phyloP scores from a whole-genome alignment of 1,140 invertebrate genomes.

The Orchesella cincta region DNA sequence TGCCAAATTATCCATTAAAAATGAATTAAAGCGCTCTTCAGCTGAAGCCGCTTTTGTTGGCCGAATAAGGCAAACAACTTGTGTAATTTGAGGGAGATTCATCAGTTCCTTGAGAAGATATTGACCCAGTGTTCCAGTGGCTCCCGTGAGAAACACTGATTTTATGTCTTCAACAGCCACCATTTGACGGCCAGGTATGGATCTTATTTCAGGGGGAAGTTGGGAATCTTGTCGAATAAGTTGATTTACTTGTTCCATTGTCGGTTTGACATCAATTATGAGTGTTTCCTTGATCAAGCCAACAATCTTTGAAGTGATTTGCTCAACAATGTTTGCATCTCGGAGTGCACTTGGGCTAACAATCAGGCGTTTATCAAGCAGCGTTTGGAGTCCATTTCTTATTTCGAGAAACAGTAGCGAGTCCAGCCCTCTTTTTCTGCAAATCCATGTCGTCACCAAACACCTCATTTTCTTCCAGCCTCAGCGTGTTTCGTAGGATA shows the following conservation, averaged over 20 bases:
- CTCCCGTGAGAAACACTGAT: not conserved
- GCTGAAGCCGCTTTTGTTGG: too few relatives aligned
- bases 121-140: constrained; percentile 11
- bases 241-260: not conserved
- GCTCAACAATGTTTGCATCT: not conserved
- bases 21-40: too few relatives aligned
- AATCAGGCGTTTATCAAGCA: not conserved
- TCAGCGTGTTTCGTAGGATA: not conserved
- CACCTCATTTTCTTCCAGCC: not conserved
- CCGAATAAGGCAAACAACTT: not conserved
- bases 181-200: not conserved
- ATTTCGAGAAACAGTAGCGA: not conserved
- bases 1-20: too few relatives aligned
- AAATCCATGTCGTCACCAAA: not conserved
- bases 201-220: not conserved
- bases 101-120: constrained; percentile 1
- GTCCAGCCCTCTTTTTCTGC: not conserved
- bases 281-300: too few relatives aligned
- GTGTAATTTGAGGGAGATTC: not conserved
- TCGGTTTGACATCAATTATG: not conserved
- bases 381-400: not conserved
- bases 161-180: not conserved
- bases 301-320: not conserved
- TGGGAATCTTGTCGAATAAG: not conserved
- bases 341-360: not conserved